Percentiles rank a stretch among this genome's conserved stretches.
These are phyloP conservation scores for Antheraea pernyi DNA, from an alignment of 1,140 invertebrate genomes.

Conservation along the genomic window DNA sequence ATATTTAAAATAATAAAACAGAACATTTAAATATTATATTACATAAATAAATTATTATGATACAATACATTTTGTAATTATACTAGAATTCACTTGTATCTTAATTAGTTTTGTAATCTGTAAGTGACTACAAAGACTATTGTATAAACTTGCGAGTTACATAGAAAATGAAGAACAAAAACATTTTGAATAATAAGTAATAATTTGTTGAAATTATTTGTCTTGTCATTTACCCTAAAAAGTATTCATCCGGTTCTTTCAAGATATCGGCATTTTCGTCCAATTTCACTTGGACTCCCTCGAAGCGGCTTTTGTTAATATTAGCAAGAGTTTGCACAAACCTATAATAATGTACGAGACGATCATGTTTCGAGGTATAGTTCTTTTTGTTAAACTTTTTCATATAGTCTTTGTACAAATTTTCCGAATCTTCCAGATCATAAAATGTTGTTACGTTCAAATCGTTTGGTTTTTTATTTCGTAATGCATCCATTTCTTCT, in stretches of 20 bases:
- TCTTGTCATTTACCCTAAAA: conserved; percentile 8
- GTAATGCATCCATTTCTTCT: conserved; percentile 18
- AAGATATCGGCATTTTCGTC: conserved; percentile 41
- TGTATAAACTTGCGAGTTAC: too few species aligned
- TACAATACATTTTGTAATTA: too few species aligned
- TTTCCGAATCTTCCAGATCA: conserved; percentile 38
- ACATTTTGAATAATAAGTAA: too few species aligned
- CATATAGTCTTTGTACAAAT: conserved; percentile 36
- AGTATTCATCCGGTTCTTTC: conserved; percentile 35
- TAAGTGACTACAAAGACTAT: too few species aligned
- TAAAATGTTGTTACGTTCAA: conserved; percentile 33
- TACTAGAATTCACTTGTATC: too few species aligned
- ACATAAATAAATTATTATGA: too few species aligned
- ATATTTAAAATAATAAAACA: too few species aligned
- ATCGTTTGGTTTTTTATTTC: conserved; percentile 23
- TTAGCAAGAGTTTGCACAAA: conserved; percentile 46
- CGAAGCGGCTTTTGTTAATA: conserved; percentile 38
- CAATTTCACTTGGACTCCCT: conserved; percentile 19
- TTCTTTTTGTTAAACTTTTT: conserved; percentile 28
- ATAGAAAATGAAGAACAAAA: too few species aligned
- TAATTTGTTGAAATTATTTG: not conserved
- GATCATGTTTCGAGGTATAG: conserved; percentile 27
- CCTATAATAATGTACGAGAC: conserved; percentile 35
- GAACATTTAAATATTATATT: too few species aligned
- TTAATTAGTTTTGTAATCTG: too few species aligned